These are phyloP conservation scores for Pangasius sanitwongsei DNA, from an alignment of 2,797 vertebrate genomes.

Conservation along the genomic window DNA sequence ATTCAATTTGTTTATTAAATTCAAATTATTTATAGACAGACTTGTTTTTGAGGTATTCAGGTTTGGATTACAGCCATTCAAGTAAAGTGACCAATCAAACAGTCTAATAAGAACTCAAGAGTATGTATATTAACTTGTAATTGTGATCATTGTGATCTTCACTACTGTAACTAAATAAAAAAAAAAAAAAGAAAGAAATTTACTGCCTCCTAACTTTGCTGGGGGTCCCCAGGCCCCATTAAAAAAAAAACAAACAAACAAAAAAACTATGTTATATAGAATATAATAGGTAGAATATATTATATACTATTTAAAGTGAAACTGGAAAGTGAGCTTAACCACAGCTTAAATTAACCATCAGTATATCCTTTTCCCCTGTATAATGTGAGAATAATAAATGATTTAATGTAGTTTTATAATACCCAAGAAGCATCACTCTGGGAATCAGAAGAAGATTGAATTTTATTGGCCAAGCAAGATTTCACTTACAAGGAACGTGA, in stretches of 20 bases:
- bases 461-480: not conserved
- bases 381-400: not conserved
- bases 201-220: not conserved
- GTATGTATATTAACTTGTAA: not conserved
- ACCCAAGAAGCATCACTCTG: not conserved
- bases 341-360: not conserved
- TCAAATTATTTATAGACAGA: not conserved
- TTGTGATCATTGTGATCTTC: not conserved
- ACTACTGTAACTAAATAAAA: not conserved
- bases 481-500: not conserved
- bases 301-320: not conserved
- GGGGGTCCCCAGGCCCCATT: not conserved
- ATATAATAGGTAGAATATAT: too few species aligned
- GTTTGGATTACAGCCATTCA: not conserved
- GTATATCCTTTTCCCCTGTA: not conserved
- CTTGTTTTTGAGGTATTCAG: not conserved
- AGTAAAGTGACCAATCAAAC: not conserved
- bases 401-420: not conserved
- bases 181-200: not conserved
- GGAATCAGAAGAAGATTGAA: not conserved
- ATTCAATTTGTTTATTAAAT: not conserved
- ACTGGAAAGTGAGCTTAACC: not conserved
- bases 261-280: not conserved
- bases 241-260: not conserved
- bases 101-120: not conserved